Conservation (phyloP, 2,797 vertebrate genomes). For the Clarias platycephalus region DNA sequence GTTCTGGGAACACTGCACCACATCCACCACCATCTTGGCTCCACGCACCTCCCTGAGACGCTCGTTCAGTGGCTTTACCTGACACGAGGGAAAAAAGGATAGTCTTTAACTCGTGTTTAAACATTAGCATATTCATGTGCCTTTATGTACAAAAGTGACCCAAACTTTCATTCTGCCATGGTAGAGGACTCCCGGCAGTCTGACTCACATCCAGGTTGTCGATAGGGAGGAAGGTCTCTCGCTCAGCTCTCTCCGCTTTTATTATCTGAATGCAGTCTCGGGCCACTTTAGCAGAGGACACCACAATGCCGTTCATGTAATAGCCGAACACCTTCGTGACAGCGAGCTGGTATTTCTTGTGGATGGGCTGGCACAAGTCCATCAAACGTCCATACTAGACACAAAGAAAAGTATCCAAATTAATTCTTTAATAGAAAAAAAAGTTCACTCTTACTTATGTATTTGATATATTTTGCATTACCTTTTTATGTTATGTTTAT, state of each 20-base stretch:
- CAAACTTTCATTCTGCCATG: neutral
- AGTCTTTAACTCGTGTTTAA: neutral
- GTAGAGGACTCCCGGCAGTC: neutral
- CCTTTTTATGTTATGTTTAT: neutral
- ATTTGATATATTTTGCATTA: neutral
- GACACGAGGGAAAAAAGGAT: neutral
- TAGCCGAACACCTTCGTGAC: slow-evolving; percentile 89
- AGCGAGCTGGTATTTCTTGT: slow-evolving; percentile 94
- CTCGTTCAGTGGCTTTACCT: slow-evolving; percentile 88
- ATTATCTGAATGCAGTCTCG: slow-evolving; percentile 86
- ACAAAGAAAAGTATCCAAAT: slow-evolving; percentile 2
- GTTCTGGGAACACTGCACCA: slow-evolving; percentile 76
- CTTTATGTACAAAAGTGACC: neutral
- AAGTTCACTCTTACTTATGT: neutral
- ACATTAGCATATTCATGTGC: neutral
- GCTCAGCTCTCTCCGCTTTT: slow-evolving; percentile 86
- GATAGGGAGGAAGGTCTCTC: slow-evolving; percentile 91
- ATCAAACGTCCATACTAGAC: slow-evolving; percentile 86
- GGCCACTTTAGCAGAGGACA: slow-evolving; percentile 84
- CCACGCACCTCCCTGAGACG: slow-evolving; percentile 83
- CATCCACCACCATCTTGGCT: slow-evolving; percentile 88
- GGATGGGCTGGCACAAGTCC: slow-evolving; percentile 90
- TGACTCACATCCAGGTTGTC: slow-evolving; percentile 88
- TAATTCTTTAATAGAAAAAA: neutral
- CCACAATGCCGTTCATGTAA: slow-evolving; percentile 86